Evolutionary conservation across 1,140 invertebrate species (phyloP), one percentile per base, ranked within the genome.

Genomic region (Cyphomyrmex costatus): DNA sequence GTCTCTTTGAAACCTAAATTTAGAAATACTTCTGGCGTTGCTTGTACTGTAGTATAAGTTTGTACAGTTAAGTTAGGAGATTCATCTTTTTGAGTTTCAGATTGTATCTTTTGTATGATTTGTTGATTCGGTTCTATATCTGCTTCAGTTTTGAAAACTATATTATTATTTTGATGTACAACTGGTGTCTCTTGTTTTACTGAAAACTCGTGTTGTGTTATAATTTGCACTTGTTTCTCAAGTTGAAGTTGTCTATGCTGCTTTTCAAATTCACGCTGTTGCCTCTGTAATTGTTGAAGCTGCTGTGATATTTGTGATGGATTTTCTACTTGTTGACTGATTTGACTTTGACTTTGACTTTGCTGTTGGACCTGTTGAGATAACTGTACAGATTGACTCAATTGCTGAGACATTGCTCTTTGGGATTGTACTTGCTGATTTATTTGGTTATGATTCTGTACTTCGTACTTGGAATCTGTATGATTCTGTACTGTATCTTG

Each of bases 351-450:
- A 12, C 92, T 93, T 86, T 95, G 94, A 88, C 19, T 93, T 90
- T 88, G 86, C 36, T 95, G 94, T 42, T 95, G 94, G 82, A 19
- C 93, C 90, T 88, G 86, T 42, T 95, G 94, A 60, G 93, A 90
- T 36, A 95, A 92, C 66, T 96, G 95, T 79, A 83, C 86, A 21
- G 89, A 61, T 71, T 92, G 92, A 88, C 85, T 93, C 51, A 94
- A 89, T 49, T 93, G 93, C 46, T 95, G 95, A 63, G 94, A 90
- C 51, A 95, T 93, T 78, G 96, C 95, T 49, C 95, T 94, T 65
- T 96, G 93, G 0, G 94, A 92, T 90, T 96, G 96, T 3, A 95
- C 83, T 73, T 95, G 95, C 84, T 96, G 95, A 79, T 93, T 94
- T 56, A 96, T 92, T 92, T 95, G 94, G 90, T 90, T 93, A 87